Conservation (phyloP, 2,888 invertebrate species). For the Caenorhabditis virilis region DNA sequence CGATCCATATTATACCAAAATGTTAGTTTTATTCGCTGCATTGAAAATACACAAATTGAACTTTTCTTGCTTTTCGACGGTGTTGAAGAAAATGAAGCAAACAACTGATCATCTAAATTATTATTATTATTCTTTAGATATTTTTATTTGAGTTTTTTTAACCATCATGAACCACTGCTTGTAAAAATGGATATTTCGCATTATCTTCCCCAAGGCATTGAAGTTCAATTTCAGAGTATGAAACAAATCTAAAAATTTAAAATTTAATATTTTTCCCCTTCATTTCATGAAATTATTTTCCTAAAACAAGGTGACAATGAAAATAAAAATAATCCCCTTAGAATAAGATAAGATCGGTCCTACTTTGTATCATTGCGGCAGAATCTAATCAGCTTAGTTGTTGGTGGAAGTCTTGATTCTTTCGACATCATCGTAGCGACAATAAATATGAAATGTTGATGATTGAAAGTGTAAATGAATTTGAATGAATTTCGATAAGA, state of each 20-base stretch:
- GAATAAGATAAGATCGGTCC: too few species aligned
- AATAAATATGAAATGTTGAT: slow-evolving; percentile 70
- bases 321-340: neutral
- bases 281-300: neutral
- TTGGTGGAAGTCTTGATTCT: slow-evolving; percentile 16
- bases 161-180: slow-evolving; percentile 10
- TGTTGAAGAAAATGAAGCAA: slow-evolving; percentile 44
- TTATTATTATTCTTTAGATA: too few species aligned
- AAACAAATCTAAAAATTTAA: slow-evolving; percentile 68
- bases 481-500: slow-evolving; percentile 47
- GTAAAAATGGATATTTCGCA: slow-evolving; percentile 26
- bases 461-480: slow-evolving; percentile 70
- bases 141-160: too few species aligned
- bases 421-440: slow-evolving; percentile 68
- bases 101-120: slow-evolving; percentile 21
- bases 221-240: slow-evolving; percentile 72
- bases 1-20: slow-evolving; percentile 70
- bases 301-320: neutral
- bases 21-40: slow-evolving; percentile 68
- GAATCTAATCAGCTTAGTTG: slow-evolving; percentile 69
- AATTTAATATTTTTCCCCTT: neutral
- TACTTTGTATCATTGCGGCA: slow-evolving; percentile 70
- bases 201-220: slow-evolving; percentile 66
- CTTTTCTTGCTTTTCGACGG: slow-evolving; percentile 47
- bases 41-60: slow-evolving; percentile 69